Evolutionary conservation across 2,113 vertebrate species (phyloP).

Genomic region (Poeciliopsis retropinna): DNA sequence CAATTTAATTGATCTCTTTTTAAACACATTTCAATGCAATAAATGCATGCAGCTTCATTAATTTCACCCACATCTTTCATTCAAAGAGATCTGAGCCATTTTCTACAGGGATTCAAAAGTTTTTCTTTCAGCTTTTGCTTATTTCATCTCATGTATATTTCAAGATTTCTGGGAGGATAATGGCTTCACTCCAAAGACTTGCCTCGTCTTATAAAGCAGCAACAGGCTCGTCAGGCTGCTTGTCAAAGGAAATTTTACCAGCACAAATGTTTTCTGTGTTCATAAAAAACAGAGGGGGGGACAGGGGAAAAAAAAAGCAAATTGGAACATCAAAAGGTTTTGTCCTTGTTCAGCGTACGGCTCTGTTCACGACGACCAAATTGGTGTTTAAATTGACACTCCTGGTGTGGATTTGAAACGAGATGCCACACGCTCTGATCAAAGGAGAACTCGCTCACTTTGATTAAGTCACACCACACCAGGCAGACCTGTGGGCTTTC

Average conservation of each 20-base stretch:
- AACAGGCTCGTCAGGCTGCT: neutral
- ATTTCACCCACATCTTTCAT: neutral
- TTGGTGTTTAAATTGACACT: slow-evolving; percentile 42
- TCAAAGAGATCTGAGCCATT: neutral
- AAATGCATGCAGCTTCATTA: neutral
- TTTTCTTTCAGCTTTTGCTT: neutral
- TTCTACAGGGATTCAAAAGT: neutral
- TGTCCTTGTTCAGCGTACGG: slow-evolving; percentile 1
- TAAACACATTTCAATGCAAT: neutral
- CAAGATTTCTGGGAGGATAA: neutral
- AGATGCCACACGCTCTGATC: slow-evolving; percentile 38
- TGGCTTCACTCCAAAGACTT: neutral
- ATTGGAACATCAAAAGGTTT: slow-evolving; percentile 50
- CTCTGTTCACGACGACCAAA: neutral
- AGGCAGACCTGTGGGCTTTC: slow-evolving; percentile 15
- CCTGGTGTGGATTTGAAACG: slow-evolving; percentile 24
- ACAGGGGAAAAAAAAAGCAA: neutral
- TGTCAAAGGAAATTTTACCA: slow-evolving; percentile 7
- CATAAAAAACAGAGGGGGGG: neutral
- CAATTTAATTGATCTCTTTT: no score
- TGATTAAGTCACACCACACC: slow-evolving; percentile 46
- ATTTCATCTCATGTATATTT: neutral
- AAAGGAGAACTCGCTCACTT: slow-evolving; percentile 32
- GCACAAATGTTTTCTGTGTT: slow-evolving; percentile 7
- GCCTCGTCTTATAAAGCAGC: neutral